Percentiles rank a stretch among this genome's conserved stretches.
These are phyloP conservation scores for Acanthurus tractus DNA, from an alignment of 2,797 vertebrate genomes.

Conservation along the genomic window DNA sequence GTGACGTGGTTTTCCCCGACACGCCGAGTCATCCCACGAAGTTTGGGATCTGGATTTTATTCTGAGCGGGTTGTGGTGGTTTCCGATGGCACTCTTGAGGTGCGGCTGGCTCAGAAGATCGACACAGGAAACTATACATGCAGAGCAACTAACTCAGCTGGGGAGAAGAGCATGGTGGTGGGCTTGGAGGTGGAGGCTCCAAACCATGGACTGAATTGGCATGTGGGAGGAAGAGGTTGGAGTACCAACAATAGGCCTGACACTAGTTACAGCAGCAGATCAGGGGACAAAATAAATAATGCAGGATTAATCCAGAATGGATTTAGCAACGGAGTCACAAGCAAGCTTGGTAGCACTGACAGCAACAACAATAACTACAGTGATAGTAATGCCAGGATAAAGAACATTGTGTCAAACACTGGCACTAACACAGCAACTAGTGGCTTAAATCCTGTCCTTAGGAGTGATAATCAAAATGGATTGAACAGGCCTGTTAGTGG, in stretches of 20 bases:
- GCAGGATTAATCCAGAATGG: constrained; percentile 31
- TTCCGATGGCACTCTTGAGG: constrained; percentile 87
- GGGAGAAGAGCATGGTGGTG: constrained; percentile 85
- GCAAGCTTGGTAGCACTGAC: constrained; percentile 37
- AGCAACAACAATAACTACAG: constrained; percentile 27
- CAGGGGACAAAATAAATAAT: constrained; percentile 29
- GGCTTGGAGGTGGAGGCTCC: constrained; percentile 84
- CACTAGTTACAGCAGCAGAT: constrained; percentile 26
- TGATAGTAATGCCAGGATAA: constrained; percentile 36
- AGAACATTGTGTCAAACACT: constrained; percentile 46
- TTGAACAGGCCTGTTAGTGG: constrained; percentile 53
- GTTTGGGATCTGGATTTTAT: constrained; percentile 73
- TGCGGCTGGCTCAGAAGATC: constrained; percentile 87
- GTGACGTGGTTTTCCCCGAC: constrained; percentile 91
- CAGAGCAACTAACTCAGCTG: constrained; percentile 84
- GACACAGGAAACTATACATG: constrained; percentile 96
- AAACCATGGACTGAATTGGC: constrained; percentile 77
- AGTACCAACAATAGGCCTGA: constrained; percentile 11
- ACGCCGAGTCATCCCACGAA: constrained; percentile 81
- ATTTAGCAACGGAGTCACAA: constrained; percentile 38
- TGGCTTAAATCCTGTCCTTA: constrained; percentile 57
- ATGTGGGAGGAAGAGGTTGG: constrained; percentile 42
- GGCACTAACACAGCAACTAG: constrained; percentile 33
- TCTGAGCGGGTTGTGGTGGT: constrained; percentile 72
- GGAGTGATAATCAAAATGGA: constrained; percentile 44